A percentile compares a stretch with the other conserved stretches of the same genome.
Evolutionary conservation across 2,888 invertebrate genomes (phyloP).

Genomic region (Chromoteleia sp.): DNA sequence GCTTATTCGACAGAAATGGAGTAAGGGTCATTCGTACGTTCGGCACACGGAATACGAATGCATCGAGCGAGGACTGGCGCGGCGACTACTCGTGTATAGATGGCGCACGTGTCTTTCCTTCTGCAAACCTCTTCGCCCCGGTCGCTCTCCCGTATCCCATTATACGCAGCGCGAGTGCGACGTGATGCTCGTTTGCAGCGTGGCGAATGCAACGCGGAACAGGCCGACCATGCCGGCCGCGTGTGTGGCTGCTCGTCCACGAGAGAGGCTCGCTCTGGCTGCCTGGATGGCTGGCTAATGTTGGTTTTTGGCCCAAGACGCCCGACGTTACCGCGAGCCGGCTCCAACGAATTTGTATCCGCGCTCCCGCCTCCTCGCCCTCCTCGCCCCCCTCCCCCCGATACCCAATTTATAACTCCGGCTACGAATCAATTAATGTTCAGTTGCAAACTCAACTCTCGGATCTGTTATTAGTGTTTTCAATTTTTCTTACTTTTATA

Average conservation of each 20-base stretch:
- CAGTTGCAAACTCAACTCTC: background rate
- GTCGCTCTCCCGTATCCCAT: slow-evolving; percentile 48
- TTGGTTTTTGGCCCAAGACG: slow-evolving; percentile 53
- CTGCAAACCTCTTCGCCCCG: slow-evolving; percentile 57
- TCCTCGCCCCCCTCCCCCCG: background rate
- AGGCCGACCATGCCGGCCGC: slow-evolving; percentile 47
- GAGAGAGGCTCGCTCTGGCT: no score
- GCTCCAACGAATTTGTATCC: slow-evolving; percentile 23
- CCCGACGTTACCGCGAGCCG: slow-evolving; percentile 30
- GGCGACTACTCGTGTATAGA: slow-evolving; percentile 41
- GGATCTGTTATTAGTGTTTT: slow-evolving; percentile 9
- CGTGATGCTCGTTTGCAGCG: slow-evolving; percentile 69
- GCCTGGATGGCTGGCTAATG: slow-evolving; percentile 43
- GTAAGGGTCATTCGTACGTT: slow-evolving; percentile 51
- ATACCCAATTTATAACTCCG: slow-evolving; percentile 18
- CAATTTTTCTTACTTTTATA: no score
- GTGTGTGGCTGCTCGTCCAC: slow-evolving; percentile 57
- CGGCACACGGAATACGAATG: slow-evolving; percentile 54
- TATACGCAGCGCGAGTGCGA: slow-evolving; percentile 58
- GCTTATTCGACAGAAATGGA: slow-evolving; percentile 32
- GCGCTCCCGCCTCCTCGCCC: slow-evolving; percentile 7
- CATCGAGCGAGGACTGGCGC: background rate
- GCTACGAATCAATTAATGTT: slow-evolving; percentile 21
- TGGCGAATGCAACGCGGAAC: slow-evolving; percentile 65
- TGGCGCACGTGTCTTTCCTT: slow-evolving; percentile 69